These are phyloP conservation scores for Lophura nycthemera DNA, from an alignment of 2,113 vertebrate species.

Conservation along the genomic window DNA sequence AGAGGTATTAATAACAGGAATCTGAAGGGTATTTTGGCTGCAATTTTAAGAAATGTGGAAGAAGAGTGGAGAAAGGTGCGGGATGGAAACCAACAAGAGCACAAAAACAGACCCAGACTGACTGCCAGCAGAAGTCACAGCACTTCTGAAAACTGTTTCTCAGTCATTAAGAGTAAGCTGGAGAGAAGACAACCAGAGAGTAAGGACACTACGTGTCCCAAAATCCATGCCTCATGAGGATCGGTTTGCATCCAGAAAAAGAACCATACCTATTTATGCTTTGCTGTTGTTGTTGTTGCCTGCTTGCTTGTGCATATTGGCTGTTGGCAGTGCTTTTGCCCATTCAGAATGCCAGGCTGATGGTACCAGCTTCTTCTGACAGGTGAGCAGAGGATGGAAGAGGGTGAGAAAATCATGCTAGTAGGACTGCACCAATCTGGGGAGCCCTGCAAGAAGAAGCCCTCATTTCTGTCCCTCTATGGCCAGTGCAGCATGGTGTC, in stretches of 20 bases:
- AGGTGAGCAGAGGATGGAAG: rapidly evolving
- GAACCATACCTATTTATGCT: not conserved
- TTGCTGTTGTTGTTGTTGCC: not conserved
- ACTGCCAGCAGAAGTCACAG: not conserved
- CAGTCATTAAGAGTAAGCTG: not conserved
- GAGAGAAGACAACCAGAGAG: not conserved
- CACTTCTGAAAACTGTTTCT: not conserved
- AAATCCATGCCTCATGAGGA: not conserved
- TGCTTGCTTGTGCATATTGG: rapidly evolving
- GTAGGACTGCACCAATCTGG: not conserved
- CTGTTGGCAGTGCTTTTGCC: not conserved
- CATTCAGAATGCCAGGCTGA: not conserved
- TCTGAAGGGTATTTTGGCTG: not conserved
- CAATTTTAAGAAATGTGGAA: not conserved
- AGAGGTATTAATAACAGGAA: not conserved
- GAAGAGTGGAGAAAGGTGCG: not conserved
- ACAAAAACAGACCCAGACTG: not conserved
- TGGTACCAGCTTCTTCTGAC: not conserved
- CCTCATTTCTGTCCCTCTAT: not conserved
- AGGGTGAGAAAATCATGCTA: not conserved
- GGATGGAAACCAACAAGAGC: not conserved
- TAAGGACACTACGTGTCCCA: not conserved
- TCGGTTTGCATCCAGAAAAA: not conserved
- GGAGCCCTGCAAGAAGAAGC: rapidly evolving
- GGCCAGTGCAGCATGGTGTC: not conserved